Base-by-base conservation (phyloP, 1,140 invertebrate genomes). In the Antheraea mylitta region DNA sequence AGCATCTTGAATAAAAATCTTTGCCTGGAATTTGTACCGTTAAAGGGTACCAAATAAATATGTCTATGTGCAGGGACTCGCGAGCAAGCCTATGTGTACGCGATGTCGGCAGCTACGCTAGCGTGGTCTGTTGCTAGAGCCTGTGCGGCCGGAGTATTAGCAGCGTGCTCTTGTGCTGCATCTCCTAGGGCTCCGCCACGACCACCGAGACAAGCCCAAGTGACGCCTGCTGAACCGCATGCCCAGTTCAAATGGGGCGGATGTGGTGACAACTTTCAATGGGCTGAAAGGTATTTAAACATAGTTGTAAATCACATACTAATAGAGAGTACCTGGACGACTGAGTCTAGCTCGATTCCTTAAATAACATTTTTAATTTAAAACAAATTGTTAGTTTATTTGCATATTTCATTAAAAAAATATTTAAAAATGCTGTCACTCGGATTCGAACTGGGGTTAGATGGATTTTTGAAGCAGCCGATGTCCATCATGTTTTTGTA, bases 221-320 rank as follows among this genome's bases (percentile, higher is more conserved):
- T 80, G 30, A 81, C 80, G 30, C 81, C 86, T 7, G 64, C 87
- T 0, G 85, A 89, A 64, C 87, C 86, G 18, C 86, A 91, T 42
- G 83, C 86, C 9, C 67, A 86, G n/a, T 93, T 93, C 76, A 95
- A 97, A 75, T 99, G 97, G 97, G 97, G 97, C 38, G 98, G 98
- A 7, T 99, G 98, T 88, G 97, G 97, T 3, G 97, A 98, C 81
- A 98, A 99, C 86, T 95, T 97, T 18, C 96, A 97, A 84, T 93
- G 92, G 92, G 90, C 92, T 13, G 87, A 92, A 62, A 86, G 90
- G 85, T 92, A 70, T 16, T 13, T 18, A 53, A 53, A 18, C 62
- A 16, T n/a, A 11, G 3, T 64, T 37, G 9, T 37, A 64, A 42
- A 38, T 64, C 18, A 18, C 18, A 42, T 64, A 53, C 7, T 13